Percentiles rank a stretch among this genome's conserved stretches.
Evolutionary conservation across 1,140 invertebrate genomes (phyloP).

Genomic region (Ostrea denselamellosa): DNA sequence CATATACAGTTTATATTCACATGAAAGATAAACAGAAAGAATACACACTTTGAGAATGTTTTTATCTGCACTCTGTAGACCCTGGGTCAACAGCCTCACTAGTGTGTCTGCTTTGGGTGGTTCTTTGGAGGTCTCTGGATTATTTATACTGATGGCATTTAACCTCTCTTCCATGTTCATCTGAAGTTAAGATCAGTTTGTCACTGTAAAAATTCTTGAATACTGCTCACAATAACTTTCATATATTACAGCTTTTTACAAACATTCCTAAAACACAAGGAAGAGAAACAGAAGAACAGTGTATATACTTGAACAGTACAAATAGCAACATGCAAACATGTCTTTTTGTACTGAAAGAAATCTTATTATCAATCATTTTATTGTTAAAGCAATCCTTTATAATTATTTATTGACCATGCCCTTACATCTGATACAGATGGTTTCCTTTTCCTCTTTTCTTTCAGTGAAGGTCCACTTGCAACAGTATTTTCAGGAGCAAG

Average conservation of each 20-base stretch:
- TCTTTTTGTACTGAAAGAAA: too few species aligned
- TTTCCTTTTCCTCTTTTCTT: conserved; percentile 63
- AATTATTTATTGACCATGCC: not conserved
- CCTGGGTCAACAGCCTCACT: conserved; percentile 73
- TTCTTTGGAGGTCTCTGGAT: conserved; percentile 56
- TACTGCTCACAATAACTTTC: conserved; percentile 42
- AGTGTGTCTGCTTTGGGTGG: conserved; percentile 74
- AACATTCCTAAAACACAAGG: too few species aligned
- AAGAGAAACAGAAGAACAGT: too few species aligned
- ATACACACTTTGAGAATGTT: conserved; percentile 74
- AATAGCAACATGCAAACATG: too few species aligned
- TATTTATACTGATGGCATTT: conserved; percentile 72
- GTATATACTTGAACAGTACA: too few species aligned
- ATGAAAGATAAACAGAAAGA: not conserved
- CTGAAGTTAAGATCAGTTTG: conserved; percentile 55
- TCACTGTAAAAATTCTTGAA: not conserved
- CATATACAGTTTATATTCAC: not conserved
- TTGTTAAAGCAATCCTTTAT: too few species aligned
- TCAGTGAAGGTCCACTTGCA: conserved; percentile 60
- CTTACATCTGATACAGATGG: conserved; percentile 66
- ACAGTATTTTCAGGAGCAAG: conserved; percentile 71
- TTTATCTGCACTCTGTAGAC: conserved; percentile 75
- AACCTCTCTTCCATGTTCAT: conserved; percentile 75
- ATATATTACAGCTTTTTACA: conserved; percentile 58
- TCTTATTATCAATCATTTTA: too few species aligned